phyloP scores from a whole-genome alignment of 1,140 invertebrate species.

The Micrasema minimum region DNA sequence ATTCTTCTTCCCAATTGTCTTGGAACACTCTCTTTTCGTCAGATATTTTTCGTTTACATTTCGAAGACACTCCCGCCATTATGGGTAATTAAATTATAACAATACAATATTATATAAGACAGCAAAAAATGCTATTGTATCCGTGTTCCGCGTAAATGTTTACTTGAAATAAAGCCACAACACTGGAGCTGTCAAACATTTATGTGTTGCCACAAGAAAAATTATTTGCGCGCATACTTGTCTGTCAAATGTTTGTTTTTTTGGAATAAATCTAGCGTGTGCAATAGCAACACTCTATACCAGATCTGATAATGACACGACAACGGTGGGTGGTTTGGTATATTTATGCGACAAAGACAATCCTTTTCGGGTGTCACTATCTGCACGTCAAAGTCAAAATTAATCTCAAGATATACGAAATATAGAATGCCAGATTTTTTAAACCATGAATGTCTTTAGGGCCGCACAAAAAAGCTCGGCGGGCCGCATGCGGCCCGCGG shows the following conservation, averaged over 20 bases:
- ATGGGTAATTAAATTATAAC: not conserved
- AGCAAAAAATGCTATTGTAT: too few relatives aligned
- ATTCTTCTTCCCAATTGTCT: slow-evolving; percentile 30
- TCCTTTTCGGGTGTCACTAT: not conserved
- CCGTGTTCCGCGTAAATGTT: not conserved
- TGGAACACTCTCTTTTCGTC: slow-evolving; percentile 38
- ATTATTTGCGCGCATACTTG: too few relatives aligned
- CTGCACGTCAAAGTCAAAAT: slow-evolving; percentile 1
- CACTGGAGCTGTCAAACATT: slow-evolving; percentile 11
- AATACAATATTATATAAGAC: not conserved
- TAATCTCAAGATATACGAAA: too few relatives aligned
- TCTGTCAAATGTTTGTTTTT: too few relatives aligned
- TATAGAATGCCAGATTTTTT: not conserved
- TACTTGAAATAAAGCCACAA: not conserved
- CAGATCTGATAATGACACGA: not conserved
- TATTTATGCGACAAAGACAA: slow-evolving; percentile 6
- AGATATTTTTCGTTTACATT: not conserved
- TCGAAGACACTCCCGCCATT: slow-evolving; percentile 32
- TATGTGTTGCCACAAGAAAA: slow-evolving; percentile 22
- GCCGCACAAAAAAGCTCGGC: too few relatives aligned
- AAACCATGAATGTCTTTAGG: not conserved
- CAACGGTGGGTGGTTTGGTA: not conserved
- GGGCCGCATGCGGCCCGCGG: too few relatives aligned
- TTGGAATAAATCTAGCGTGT: not conserved
- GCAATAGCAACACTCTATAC: too few relatives aligned